A percentile compares a stretch with the other conserved stretches of the same genome.
phyloP scores from a whole-genome alignment of 2,113 vertebrate species.

The Podilymbus podiceps region DNA sequence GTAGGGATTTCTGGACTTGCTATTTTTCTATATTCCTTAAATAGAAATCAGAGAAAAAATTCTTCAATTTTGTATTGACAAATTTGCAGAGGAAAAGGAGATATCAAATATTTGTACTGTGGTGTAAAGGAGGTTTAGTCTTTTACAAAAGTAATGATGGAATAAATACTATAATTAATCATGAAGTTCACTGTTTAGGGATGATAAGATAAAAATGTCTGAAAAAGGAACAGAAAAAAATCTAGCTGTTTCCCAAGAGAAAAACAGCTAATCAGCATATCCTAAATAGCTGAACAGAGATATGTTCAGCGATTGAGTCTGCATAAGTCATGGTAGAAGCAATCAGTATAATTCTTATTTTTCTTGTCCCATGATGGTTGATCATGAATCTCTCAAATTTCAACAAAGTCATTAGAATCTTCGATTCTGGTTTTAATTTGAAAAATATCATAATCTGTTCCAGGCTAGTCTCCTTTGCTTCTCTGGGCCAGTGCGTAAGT shows the following conservation, averaged over 20 bases:
- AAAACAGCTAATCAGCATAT: not conserved
- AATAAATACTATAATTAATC: not conserved
- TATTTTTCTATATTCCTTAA: not conserved
- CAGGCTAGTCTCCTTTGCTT: not conserved
- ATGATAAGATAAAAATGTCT: not conserved
- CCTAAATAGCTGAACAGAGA: not conserved
- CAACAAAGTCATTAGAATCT: not conserved
- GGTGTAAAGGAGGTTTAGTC: not conserved
- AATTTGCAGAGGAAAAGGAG: not conserved
- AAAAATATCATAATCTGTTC: constrained; percentile 24
- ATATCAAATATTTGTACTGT: not conserved
- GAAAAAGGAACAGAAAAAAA: not conserved
- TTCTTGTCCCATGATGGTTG: not conserved
- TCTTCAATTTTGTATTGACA: not conserved
- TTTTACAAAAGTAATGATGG: not conserved
- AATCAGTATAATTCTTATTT: not conserved
- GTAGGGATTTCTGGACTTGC: not conserved
- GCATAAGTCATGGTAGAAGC: not conserved
- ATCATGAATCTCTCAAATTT: constrained; percentile 6
- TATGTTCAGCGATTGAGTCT: not conserved
- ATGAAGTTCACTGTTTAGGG: not conserved
- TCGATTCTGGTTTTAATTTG: constrained; percentile 31
- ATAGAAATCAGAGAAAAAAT: not conserved
- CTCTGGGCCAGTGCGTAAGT: not conserved
- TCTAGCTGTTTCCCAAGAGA: not conserved